phyloP scores from a whole-genome alignment of 2,888 invertebrate genomes.

The Synergus gifuensis region DNA sequence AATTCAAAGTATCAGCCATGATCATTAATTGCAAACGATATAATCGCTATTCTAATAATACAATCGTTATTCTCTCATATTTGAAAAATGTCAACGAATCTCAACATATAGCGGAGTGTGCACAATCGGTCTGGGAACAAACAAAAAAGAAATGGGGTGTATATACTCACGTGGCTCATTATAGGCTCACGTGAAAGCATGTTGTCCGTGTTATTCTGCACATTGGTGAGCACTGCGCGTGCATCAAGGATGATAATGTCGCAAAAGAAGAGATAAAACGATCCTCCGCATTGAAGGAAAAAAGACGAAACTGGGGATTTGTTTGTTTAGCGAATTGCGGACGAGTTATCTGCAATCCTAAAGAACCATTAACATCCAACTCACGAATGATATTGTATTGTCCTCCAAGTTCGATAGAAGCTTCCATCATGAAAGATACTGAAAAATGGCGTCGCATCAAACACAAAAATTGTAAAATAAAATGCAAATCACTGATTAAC shows the following conservation, averaged over 20 bases:
- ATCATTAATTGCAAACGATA: no score
- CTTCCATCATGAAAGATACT: slow-evolving; percentile 6
- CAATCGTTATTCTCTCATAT: background rate
- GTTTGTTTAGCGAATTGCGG: slow-evolving; percentile 50
- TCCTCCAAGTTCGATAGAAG: background rate
- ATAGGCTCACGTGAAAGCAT: slow-evolving; percentile 2
- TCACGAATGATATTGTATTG: slow-evolving; percentile 11
- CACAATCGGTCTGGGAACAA: background rate
- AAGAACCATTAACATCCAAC: slow-evolving; percentile 9
- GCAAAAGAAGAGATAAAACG: slow-evolving; percentile 20
- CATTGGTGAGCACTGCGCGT: slow-evolving; percentile 26
- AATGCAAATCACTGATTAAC: background rate
- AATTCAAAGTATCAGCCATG: no score
- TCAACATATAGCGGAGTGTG: background rate
- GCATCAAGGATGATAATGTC: slow-evolving; percentile 24
- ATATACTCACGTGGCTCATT: slow-evolving; percentile 14
- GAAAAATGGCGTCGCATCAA: background rate
- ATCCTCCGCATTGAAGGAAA: background rate
- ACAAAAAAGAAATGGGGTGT: slow-evolving; percentile 12
- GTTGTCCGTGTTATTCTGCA: slow-evolving; percentile 12
- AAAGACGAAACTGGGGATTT: slow-evolving; percentile 24
- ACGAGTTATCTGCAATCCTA: slow-evolving; percentile 22
- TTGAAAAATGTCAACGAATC: background rate
- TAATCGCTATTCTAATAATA: background rate
- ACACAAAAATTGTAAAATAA: background rate